Base-by-base conservation (phyloP, 64 coral and sea anemone species). In the Orbicella faveolata region DNA sequence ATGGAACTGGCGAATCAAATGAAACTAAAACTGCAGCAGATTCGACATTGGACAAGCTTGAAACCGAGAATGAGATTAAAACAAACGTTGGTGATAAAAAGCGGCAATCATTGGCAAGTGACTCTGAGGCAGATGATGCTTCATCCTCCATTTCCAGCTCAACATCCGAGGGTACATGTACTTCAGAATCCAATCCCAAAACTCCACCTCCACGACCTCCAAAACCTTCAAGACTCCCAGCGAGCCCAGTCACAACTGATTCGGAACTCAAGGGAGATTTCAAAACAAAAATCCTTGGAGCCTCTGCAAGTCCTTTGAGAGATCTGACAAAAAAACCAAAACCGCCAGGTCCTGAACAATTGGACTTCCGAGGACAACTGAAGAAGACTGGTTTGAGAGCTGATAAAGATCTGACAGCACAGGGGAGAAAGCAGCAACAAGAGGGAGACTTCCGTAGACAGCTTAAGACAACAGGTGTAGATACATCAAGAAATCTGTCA, bases 291-390 rank as follows among this genome's bases (percentile, higher is more conserved):
- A 84, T 83, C 34, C 80, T 84, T 16, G 82, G 82, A n/a, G 84
- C 63, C 21, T 73, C 89, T 52, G 52, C 79, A 12, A 30, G 18
- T 7, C 77, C 75, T 55, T 5, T 13, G 0, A 75, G 80, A 26
- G 82, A 73, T 59, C 79, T 91, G 80, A 63, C 80, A 26, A 75
- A 75, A 57, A 83, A 91, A 52, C 59, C 33, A 13, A 91, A 84
- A 76, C 57, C 74, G 9, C 39, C 77, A n/a, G 65, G 53, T 4
- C 79, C 65, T 23, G 89, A 61, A 5, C 89, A 91, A 17, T 80
- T 91, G 52, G 80, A 91, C 37, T 91, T 91, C 54, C 79, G 89
- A 83, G 55, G 80, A 36, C 73, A 78, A 34, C 61, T 88, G n/a
- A 88, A 88, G 25, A 76, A 61, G 37, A 78, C 87, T 75, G 87